Evolutionary conservation across 2,888 invertebrate species (phyloP).

Genomic region (Euzetes globulus): DNA sequence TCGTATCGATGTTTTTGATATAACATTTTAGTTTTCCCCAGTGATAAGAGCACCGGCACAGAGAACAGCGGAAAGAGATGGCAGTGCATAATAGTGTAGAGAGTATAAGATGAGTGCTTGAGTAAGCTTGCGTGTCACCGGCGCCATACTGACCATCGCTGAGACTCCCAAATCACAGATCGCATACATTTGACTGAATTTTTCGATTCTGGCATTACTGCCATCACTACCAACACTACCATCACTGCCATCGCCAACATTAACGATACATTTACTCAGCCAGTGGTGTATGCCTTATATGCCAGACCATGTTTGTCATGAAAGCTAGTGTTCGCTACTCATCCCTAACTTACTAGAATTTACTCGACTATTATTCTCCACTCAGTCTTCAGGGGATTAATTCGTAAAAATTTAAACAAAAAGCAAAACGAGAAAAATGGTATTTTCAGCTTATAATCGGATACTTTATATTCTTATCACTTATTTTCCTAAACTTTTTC

Average conservation of each 20-base stretch:
- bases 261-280: slow-evolving; percentile 23
- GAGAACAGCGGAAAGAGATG: background rate
- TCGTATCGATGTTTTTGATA: slow-evolving; percentile 13
- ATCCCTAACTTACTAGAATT: background rate
- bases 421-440: background rate
- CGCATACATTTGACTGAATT: slow-evolving; percentile 19
- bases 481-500: background rate
- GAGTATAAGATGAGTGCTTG: slow-evolving; percentile 7
- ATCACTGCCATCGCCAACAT: background rate
- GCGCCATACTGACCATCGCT: slow-evolving; percentile 29
- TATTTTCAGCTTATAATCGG: slow-evolving; percentile 1
- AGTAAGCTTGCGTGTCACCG: slow-evolving; percentile 29
- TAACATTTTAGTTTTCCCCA: slow-evolving; percentile 22
- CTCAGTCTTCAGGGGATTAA: slow-evolving; percentile 16
- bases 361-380: slow-evolving; percentile 10
- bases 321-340: background rate
- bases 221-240: background rate
- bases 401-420: background rate
- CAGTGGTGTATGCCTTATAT: slow-evolving; percentile 18
- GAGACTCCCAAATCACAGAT: slow-evolving; percentile 30
- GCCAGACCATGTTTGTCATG: background rate
- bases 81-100: background rate
- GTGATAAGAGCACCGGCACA: slow-evolving; percentile 18
- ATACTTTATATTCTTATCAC: slow-evolving; percentile 21
- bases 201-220: background rate